Base-by-base conservation (phyloP, 2,888 invertebrate genomes). In the Harpagoxenus sublaevis region DNA sequence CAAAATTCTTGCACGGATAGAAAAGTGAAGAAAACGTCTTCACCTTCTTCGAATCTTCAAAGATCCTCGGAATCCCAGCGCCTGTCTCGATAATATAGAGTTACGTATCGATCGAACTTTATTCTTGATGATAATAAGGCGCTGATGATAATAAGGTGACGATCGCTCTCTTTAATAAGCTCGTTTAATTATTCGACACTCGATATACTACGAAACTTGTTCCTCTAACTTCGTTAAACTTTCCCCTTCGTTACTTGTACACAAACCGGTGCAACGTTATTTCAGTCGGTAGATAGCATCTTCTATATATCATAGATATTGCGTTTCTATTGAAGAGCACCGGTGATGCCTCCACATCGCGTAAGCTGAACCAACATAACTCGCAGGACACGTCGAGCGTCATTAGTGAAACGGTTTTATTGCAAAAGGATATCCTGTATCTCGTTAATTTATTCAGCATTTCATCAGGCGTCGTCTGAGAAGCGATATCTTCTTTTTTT, bases 371-470 rank as follows among this genome's bases (percentile, higher is more conserved):
- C 28, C 42, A n/a, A n/a, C 60, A 15, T 45, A 39, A 73, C 48
- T 73, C 79, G 60, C 39, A 9, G 39, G 48, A 79, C 57, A 39
- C 35, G 53, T 77, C 39, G 53, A 65, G 10, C 65, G 39, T 71
- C 60, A 71, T 79, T 39, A 66, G 73, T 18, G 18, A 48, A 18
- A 48, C 71, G 23, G 9, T 70, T 71, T 70, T 71, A 55, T 53
- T 1, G 39, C 51, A 5, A 45, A 39, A 35, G 45, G n/a, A 31
- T 73, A 60, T 73, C 48, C 71, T 8, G 68, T 31, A n/a, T 28
- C 39, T 55, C 31, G 70, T n/a, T 18, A 18, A 28, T 55, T 78
- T 45, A 45, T 57, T 28, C n/a, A 55, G 18, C 66, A 42, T 51
- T 66, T 68, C 70, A 77, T 77, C 77, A 12, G 57, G 35, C 23